Evolutionary conservation across 2,797 vertebrate species (phyloP).

Genomic region (Notolabrus celidotus): DNA sequence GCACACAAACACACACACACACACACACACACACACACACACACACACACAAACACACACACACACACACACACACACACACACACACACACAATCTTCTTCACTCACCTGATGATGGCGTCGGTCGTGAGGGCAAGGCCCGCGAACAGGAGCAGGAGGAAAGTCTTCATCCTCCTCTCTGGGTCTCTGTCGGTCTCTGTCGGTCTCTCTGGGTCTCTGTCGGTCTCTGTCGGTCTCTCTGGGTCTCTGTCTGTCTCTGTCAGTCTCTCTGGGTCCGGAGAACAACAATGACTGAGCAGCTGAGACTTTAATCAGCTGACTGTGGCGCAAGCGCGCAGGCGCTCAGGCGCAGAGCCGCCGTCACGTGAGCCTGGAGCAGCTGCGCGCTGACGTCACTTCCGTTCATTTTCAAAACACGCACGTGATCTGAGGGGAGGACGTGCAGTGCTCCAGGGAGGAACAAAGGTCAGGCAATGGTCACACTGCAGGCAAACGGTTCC

Average conservation of each 20-base stretch:
- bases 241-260: too few relatives aligned
- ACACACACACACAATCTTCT: too few relatives aligned
- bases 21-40: neutral
- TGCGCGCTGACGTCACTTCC: slow-evolving; percentile 4
- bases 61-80: too few relatives aligned
- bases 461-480: accelerated
- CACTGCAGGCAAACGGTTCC: too few relatives aligned
- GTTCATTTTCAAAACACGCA: neutral
- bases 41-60: too few relatives aligned
- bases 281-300: slow-evolving; percentile 55
- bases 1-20: too few relatives aligned
- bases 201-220: accelerated
- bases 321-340: too few relatives aligned
- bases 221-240: too few relatives aligned
- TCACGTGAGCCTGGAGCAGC: slow-evolving; percentile 43
- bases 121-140: slow-evolving; percentile 67
- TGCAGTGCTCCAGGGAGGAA: too few relatives aligned
- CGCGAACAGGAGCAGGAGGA: slow-evolving; percentile 62
- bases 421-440: neutral
- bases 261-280: neutral
- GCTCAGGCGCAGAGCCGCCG: neutral
- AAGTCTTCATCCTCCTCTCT: slow-evolving; percentile 53
- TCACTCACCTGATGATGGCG: slow-evolving; percentile 81
- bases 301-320: slow-evolving; percentile 68
- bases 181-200: too few relatives aligned